Base-by-base conservation (phyloP, 1,140 invertebrate species). In the Tetramorium parvispinum region DNA sequence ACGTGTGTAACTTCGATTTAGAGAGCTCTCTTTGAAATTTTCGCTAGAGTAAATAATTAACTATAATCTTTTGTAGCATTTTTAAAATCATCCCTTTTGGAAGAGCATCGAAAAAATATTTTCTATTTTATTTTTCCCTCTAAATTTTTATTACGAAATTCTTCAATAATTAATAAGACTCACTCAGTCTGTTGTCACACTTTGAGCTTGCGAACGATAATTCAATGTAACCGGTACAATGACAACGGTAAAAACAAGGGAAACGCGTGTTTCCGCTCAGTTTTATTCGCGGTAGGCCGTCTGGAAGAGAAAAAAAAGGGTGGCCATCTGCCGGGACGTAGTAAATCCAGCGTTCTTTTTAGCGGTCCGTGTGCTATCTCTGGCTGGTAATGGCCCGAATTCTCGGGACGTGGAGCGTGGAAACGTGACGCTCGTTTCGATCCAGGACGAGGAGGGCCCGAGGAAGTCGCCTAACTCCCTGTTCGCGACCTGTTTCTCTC, bases 341-440 rank as follows among this genome's bases (percentile, higher is more conserved):
- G 63, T 85, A 85, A 85, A 85, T 85, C 61, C 77, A 46, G 49
- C 63, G 76, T 65, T 63, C 49, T 68, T 79, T 85, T 82, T 43
- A 51, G 85, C 63, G 61, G 32, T 68, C 32, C 40, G 11, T 43
- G 51, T 49, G 24, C n/a, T 75, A 83, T 83, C 79, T 81, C 63
- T 78, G 63, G 21, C 73, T 81, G 76, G 63, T 85, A 85, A 85
- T 85, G 63, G 85, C 27, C 51, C 75, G 63, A 85, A 85, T 85
- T 85, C 75, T 53, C 49, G 63, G 27, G 85, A 85, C 21, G 83
- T 32, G 21, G 24, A 43, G n/a, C 61, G 24, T 46, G 63, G 43
- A 66, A 81, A 85, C 75, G 77, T 55, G 85, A 85, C 40, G 85
- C 75, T 85, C 61, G 77, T 66, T 81, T 81, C 49, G 46, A 32